Base-by-base conservation (phyloP, 2,888 invertebrate genomes). In the Scaptomyza tumidula region DNA sequence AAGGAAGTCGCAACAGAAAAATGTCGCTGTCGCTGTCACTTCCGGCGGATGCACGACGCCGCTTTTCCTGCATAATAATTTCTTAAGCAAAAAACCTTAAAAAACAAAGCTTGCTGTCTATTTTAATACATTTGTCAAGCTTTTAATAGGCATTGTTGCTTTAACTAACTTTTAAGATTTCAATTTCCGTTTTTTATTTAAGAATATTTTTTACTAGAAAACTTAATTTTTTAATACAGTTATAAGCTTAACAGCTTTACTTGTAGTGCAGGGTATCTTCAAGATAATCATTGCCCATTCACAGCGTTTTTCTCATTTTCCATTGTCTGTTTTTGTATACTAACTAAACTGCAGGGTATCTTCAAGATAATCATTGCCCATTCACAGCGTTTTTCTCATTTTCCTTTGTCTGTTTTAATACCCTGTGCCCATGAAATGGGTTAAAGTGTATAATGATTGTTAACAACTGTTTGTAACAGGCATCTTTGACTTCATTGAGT, bases 1-100 rank as follows among this genome's bases (percentile, higher is more conserved):
- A 68, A 59, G 83, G 74, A 75, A 75, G 71, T 73, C 65, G 57
- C 24, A 39, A 16, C 10, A 43, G n/a, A 45, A 70, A 71, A 70
- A 73, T 79, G 64, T 78, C 73, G 68, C 81, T 48, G 19, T 19
- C 19, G 19, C 24, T 24, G 56, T 62, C 60, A 46, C 57, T 70
- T 82, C 78, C 80, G 78, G 43, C 69, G 69, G 67, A 80, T 61
- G 61, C 46, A 46, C 39, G n/a, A 10, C 31, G 16, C 41, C 49
- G 43, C 19, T 39, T 48, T 19, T 48, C 14, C 41, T 33, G 1
- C 7, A 14, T 19, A 41, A 27, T 9, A n/a, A 29, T 29, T 6
- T 29, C 29, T 0, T 1, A 4, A 29, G 29, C 29, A 29, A 1
- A 29, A 29, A 29, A 29, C 6, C 5, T 29, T 1, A 6, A 37